Conservation (phyloP, 1,140 invertebrate species). For the Bombus pascuorum region DNA sequence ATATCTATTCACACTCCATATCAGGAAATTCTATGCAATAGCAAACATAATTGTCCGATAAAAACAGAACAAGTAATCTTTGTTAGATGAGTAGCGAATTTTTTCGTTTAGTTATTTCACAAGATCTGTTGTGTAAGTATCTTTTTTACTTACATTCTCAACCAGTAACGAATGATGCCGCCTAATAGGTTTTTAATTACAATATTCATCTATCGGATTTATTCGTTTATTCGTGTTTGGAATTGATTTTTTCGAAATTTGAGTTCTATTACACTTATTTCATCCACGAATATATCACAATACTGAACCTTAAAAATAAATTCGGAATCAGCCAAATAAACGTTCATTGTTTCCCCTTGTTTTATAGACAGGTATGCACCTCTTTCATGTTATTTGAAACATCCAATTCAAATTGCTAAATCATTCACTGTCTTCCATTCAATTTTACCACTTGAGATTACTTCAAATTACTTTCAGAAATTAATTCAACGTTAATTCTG, state of each 20-base stretch:
- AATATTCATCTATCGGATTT: background rate
- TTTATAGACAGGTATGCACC: background rate
- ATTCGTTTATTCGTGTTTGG: background rate
- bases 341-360: no score
- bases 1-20: background rate
- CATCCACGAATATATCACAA: background rate
- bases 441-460: slow-evolving; percentile 8
- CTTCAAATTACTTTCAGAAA: background rate
- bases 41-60: background rate
- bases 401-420: background rate
- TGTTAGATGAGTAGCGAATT: background rate
- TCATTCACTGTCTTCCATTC: background rate
- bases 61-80: background rate
- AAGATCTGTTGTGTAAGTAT: background rate
- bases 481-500: background rate
- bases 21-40: background rate
- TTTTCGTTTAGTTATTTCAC: background rate
- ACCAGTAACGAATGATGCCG: background rate
- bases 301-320: background rate
- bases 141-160: background rate
- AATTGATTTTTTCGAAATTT: background rate
- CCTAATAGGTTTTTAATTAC: no score
- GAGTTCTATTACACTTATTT: no score
- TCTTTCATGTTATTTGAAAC: background rate
- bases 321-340: background rate